Evolutionary conservation across 2,888 invertebrate species (phyloP).

Genomic region (Cenopis cana): DNA sequence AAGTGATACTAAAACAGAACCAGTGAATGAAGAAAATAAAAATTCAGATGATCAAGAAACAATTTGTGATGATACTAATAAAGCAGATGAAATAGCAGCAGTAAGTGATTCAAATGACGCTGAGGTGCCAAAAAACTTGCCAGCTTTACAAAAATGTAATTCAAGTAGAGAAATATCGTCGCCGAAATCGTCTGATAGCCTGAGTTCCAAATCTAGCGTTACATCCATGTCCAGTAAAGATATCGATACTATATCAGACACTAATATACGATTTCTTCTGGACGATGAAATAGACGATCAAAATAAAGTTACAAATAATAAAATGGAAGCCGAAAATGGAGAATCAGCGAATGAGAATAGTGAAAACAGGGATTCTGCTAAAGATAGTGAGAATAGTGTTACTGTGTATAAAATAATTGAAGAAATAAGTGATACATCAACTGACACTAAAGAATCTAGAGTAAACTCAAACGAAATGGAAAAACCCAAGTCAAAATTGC

Average conservation of each 20-base stretch:
- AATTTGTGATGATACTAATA: conserved; percentile 12
- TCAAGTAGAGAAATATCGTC: conserved; percentile 36
- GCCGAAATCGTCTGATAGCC: conserved; percentile 42
- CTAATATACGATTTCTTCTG: conserved; percentile 52
- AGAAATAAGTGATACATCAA: not conserved
- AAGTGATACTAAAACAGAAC: not conserved
- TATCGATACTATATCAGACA: conserved; percentile 52
- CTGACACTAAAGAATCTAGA: not conserved
- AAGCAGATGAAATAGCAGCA: conserved; percentile 37
- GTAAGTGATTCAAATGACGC: conserved; percentile 11
- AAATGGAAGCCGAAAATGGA: conserved; percentile 32
- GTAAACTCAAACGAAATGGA: not conserved
- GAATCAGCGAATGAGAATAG: conserved; percentile 37
- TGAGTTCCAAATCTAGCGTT: conserved; percentile 32
- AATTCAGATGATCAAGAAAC: not conserved
- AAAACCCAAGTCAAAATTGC: conserved; percentile 12
- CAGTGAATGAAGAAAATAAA: conserved; percentile 5
- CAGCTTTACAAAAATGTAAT: conserved; percentile 44
- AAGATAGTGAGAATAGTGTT: not conserved
- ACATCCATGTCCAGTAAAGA: conserved; percentile 36
- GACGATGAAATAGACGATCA: conserved; percentile 47
- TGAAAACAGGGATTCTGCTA: conserved; percentile 30
- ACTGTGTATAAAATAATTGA: conserved; percentile 18
- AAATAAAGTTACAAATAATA: conserved; percentile 46
- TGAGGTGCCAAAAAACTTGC: conserved; percentile 34